Conservation (phyloP, 2,888 invertebrate genomes). For the Acanthacorydalis orientalis region DNA sequence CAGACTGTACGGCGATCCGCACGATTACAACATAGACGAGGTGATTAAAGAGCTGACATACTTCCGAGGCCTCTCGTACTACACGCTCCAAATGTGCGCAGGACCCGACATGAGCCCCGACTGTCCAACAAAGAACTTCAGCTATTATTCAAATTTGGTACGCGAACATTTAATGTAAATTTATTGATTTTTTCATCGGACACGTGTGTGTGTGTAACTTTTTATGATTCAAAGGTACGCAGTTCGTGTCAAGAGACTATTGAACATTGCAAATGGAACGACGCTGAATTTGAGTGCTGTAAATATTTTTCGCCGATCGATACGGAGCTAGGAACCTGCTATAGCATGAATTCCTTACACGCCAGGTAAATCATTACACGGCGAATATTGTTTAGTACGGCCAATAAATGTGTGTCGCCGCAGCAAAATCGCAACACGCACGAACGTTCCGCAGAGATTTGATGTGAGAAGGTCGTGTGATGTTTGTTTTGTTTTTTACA, state of each 20-base stretch:
- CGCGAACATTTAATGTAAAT: slow-evolving; percentile 12
- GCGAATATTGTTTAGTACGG: too few relatives aligned
- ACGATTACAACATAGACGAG: slow-evolving; percentile 52
- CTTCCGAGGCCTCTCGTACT: slow-evolving; percentile 48
- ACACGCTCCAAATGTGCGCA: slow-evolving; percentile 43
- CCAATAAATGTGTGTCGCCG: too few relatives aligned
- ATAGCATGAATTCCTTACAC: slow-evolving; percentile 47
- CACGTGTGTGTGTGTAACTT: not conserved
- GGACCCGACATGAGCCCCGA: slow-evolving; percentile 27
- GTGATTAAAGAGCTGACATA: slow-evolving; percentile 50
- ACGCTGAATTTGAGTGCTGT: slow-evolving; percentile 42
- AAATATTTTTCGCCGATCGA: slow-evolving; percentile 44
- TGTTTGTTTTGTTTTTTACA: too few relatives aligned
- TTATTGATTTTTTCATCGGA: not conserved
- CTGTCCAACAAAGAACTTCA: slow-evolving; percentile 42
- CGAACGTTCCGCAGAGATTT: too few relatives aligned
- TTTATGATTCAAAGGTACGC: slow-evolving; percentile 25
- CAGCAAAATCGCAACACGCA: too few relatives aligned
- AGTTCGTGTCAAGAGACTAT: slow-evolving; percentile 40
- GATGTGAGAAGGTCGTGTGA: too few relatives aligned
- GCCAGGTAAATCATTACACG: slow-evolving; percentile 24
- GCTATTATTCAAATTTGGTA: slow-evolving; percentile 38
- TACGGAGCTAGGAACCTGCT: slow-evolving; percentile 51
- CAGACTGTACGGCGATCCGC: slow-evolving; percentile 47
- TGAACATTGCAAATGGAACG: slow-evolving; percentile 43